Evolutionary conservation across 2,113 vertebrate species (phyloP), one percentile per base, ranked within the genome.

Genomic region (Uria lomvia): DNA sequence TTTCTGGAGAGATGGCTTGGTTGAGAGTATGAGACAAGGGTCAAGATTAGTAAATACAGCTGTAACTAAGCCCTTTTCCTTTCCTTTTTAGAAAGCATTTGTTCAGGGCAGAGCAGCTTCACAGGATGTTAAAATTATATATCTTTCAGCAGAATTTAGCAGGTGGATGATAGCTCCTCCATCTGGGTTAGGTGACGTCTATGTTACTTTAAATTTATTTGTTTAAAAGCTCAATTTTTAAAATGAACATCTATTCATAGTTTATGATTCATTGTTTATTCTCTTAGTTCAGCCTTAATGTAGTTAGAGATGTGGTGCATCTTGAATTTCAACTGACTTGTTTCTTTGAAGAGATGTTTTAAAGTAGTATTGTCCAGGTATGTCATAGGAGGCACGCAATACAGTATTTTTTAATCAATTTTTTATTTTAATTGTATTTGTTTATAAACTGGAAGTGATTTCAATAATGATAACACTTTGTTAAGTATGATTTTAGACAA

Each of bases 41-140:
- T 95, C 75, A 95, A 74, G 67, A 86, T 88, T 88, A 70, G 91
- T 91, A 89, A 96, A 94, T 90, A 85, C 59, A 94, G 49, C 87
- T 96, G 78, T 91, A 80, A 78, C 29, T 27, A 79, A 34, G n/a
- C 91, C n/a, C 49, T 77, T 80, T 95, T 91, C 65, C 58, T 79
- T 83, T 68, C 47, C 34, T 83, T 32, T 34, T 66, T 36, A 50
- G 63, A 87, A 96, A 87, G 50, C 24, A 68, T 87, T 92, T 67
- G 19, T 62, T 93, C 53, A 81, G 82, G 56, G 52, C 63, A 96
- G 50, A 95, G 49, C 27, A 81, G 63, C 47, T 96, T 91, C 43
- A 90, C 21, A 90, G 58, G 23, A 60, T 3, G 6, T 67, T 40
- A 77, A 86, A 95, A 58, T 85, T 17, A 42, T 34, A 1, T 30